Base-by-base conservation (phyloP, 2,797 vertebrate genomes). In the Rhinogobio ventralis region DNA sequence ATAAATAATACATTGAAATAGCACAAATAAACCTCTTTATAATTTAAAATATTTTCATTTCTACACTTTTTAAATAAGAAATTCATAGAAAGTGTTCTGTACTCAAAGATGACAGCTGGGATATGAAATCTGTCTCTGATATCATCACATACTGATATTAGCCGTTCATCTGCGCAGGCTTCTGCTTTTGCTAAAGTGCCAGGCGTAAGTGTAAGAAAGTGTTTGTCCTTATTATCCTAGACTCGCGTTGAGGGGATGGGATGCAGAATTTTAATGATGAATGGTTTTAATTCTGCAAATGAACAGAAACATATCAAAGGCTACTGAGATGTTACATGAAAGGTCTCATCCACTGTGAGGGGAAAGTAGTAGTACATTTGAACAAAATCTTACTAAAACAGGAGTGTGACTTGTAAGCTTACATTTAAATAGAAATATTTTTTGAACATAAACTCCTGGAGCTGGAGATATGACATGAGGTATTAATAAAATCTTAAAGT, bases 401-500 rank as follows among this genome's bases (percentile, higher is more conserved):
- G 30, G 4, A 68, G 15, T 42, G 49, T 49, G 49, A 69, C 9
- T 23, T 69, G 15, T 55, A 53, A 81, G 28, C 23, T 55, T 33
- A 28, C 49, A 57, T 69, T 69, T 69, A 81, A 42, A 69, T 13
- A 55, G 33, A 33, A 68, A 69, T 57, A 69, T 69, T 81, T 79
- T 11, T 53, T 39, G 19, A n/a, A 68, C 49, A 33, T 66, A 51
- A 55, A 53, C 66, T 28, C 79, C n/a, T 69, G 33, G 19, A 42
- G n/a, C 20, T 69, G 46, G 30, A 55, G 10, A 69, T 69, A 53
- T 81, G 79, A 55, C 33, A 2, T 2, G 49, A 81, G 79, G 79
- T 69, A 55, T 81, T 81, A 81, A 81, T 81, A 69, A 1, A 82
- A 74, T 82, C 20, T 73, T 73, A 36, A 25, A 81, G 23, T 62